phyloP scores from a whole-genome alignment of 2,797 vertebrate species.

The Rallus crepitans region DNA sequence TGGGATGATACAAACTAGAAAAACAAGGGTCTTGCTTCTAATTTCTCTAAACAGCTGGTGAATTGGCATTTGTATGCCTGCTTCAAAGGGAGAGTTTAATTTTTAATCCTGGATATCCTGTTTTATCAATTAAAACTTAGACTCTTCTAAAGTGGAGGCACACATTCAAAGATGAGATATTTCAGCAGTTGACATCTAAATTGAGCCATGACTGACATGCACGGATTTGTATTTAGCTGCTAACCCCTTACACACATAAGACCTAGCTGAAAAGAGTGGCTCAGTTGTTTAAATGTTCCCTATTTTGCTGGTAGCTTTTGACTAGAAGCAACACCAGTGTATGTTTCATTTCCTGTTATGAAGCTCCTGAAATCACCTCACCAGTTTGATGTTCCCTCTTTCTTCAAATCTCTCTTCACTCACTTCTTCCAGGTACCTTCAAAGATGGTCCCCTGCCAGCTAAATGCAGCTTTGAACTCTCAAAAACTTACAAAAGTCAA shows the following conservation, averaged over 20 bases:
- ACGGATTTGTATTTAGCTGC: background rate
- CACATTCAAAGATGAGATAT: background rate
- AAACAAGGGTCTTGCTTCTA: background rate
- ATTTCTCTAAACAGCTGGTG: background rate
- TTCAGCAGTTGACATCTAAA: background rate
- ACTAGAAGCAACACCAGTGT: background rate
- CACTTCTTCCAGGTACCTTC: background rate
- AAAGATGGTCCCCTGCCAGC: background rate
- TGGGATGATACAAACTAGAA: background rate
- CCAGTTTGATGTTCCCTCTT: background rate
- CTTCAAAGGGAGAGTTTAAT: background rate
- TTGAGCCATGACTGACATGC: background rate
- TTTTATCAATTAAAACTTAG: background rate
- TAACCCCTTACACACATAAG: background rate
- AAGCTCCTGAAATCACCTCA: background rate
- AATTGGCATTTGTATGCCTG: background rate
- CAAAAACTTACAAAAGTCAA: background rate
- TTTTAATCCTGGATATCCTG: background rate
- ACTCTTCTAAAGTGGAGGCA: background rate
- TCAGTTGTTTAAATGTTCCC: background rate
- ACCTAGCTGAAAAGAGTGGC: background rate
- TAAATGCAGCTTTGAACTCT: constrained; percentile 6
- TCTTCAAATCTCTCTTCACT: background rate
- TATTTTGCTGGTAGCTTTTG: background rate
- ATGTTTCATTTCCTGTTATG: background rate